These are phyloP conservation scores for Callaeas wilsoni DNA, from an alignment of 2,113 vertebrate genomes.

Conservation along the genomic window DNA sequence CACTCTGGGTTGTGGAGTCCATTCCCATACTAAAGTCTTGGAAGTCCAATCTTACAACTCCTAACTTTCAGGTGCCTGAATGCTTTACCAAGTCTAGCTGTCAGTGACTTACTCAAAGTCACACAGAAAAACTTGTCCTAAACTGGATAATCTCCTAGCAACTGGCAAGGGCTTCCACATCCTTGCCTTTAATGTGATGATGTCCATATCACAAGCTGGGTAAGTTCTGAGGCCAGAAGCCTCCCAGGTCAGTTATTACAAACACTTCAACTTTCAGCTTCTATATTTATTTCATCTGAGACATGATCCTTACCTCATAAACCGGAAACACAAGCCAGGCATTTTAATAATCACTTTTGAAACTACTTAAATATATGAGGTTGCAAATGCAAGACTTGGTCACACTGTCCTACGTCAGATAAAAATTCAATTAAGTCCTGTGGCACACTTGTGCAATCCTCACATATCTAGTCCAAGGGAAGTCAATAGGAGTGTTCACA, in stretches of 20 bases:
- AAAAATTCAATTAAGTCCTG: slow-evolving; percentile 44
- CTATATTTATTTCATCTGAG: slow-evolving; percentile 21
- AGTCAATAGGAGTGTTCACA: background rate
- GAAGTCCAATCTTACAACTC: background rate
- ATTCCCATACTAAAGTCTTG: background rate
- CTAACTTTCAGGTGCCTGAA: background rate
- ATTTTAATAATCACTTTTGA: slow-evolving; percentile 48
- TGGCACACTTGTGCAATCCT: slow-evolving; percentile 24
- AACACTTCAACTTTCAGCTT: slow-evolving; percentile 26
- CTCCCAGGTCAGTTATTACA: background rate
- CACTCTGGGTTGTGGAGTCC: background rate
- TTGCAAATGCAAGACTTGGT: slow-evolving; percentile 12
- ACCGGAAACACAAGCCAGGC: slow-evolving; percentile 45
- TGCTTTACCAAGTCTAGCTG: background rate
- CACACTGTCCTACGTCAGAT: slow-evolving; percentile 47
- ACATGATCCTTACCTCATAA: slow-evolving; percentile 12
- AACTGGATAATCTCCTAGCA: background rate
- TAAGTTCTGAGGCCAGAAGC: background rate
- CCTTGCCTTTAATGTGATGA: background rate
- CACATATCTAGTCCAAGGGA: background rate
- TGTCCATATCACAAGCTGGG: background rate
- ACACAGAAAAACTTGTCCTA: background rate
- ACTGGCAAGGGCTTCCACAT: background rate
- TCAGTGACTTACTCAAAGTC: background rate
- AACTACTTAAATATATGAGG: slow-evolving; percentile 7